Conservation (phyloP, 2,797 vertebrate genomes). For the Tauraco hartlaubi region DNA sequence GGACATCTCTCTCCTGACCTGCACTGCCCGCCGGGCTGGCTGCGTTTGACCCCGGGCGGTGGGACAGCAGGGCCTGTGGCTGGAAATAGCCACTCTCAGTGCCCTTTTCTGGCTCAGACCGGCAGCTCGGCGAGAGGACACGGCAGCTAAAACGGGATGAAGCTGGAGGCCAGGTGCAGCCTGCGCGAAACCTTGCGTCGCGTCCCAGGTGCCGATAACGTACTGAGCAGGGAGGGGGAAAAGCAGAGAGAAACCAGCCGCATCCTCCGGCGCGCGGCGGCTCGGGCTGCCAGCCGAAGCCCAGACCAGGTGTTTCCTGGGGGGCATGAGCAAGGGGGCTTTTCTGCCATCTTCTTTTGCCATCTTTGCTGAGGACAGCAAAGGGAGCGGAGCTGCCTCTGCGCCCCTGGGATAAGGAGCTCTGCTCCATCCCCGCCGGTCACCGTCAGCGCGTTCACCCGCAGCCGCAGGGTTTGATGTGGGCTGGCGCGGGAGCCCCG, state of each 20-base stretch:
- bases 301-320: background rate
- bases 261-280: accelerated
- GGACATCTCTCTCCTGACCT: background rate
- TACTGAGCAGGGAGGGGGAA: background rate
- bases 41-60: accelerated
- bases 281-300: background rate
- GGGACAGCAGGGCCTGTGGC: background rate
- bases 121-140: background rate
- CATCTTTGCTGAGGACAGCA: background rate
- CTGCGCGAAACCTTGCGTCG: background rate
- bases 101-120: background rate
- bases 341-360: background rate
- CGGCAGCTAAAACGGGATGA: background rate
- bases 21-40: accelerated
- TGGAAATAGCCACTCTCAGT: background rate
- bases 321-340: background rate
- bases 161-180: background rate
- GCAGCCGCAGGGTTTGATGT: background rate
- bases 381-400: background rate
- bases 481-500: accelerated
- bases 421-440: accelerated
- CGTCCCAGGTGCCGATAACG: background rate
- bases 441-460: too few species aligned
- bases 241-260: background rate
- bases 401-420: background rate